Evolutionary conservation across 2,113 vertebrate genomes (phyloP), one percentile per base, ranked within the genome.

Genomic region (Petaurus breviceps): DNA sequence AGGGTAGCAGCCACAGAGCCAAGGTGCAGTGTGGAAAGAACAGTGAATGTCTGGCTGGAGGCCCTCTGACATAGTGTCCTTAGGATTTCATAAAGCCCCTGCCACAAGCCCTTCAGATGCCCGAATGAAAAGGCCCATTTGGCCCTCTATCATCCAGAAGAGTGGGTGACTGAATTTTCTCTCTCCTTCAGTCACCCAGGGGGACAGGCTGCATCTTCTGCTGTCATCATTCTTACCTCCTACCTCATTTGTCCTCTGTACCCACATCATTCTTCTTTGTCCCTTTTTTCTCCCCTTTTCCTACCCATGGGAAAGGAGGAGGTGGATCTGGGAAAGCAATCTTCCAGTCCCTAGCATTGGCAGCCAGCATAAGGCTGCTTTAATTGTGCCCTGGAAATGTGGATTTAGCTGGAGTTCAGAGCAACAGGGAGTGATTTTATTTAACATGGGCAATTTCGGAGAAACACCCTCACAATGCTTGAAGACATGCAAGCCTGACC

Each of bases 291-390:
- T 84, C 16, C 7, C 16, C n/a, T 84, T 84, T 84, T 84, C 68
- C 68, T 84, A 43, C 68, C 68, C 68, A 84, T 84, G 68, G 68
- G 49, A 90, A 51, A 90, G 90, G 90, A 90, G 46, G 49, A 90
- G 90, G 90, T 90, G 90, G 90, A 90, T 51, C 49, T 90, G 90
- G 90, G 90, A 90, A 90, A 90, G 49, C 25, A 90, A 90, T 49
- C 49, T 90, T 90, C 49, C 90, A 90, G 90, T 25, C 90, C 46
- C 28, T 90, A 43, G 47, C 47, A 26, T 31, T 24, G 6, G 47
- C 28, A 90, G 90, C 28, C 46, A 90, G 28, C 4, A 22, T 90
- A 50, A 90, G 24, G 49, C 89, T 26, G 89, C 49, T 90, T 90
- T 50, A 84, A 49, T 50, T 90, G 89, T 90, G 90, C 46, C 90